Conservation (phyloP, 2,888 invertebrate genomes). For the Spilarctia lutea region DNA sequence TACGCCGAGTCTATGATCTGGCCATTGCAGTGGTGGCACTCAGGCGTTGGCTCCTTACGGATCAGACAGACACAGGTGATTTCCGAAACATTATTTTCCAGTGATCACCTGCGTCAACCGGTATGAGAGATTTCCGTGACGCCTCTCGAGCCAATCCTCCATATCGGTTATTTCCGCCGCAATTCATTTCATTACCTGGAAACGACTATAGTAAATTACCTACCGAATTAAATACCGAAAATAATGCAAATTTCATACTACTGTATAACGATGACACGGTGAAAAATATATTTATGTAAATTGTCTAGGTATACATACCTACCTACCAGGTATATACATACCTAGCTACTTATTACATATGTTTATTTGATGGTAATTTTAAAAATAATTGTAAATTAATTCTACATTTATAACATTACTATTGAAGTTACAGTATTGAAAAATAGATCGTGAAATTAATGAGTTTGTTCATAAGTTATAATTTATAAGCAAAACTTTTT, state of each 20-base stretch:
- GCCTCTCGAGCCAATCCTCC: too few relatives aligned
- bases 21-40: too few relatives aligned
- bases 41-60: too few relatives aligned
- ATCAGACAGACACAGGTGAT: too few relatives aligned
- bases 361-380: not conserved
- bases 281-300: not conserved
- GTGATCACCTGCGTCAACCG: too few relatives aligned
- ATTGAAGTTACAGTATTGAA: not conserved
- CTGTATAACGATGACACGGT: not conserved
- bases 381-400: not conserved
- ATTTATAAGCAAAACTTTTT: too few relatives aligned
- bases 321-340: not conserved
- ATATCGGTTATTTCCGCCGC: too few relatives aligned
- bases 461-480: not conserved
- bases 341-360: not conserved
- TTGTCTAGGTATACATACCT: not conserved
- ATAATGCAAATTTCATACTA: not conserved
- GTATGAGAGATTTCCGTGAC: too few relatives aligned
- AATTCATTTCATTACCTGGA: not conserved
- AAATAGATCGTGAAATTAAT: not conserved
- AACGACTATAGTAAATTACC: not conserved
- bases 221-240: not conserved
- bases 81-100: too few relatives aligned
- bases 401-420: not conserved
- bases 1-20: too few relatives aligned